Evolutionary conservation across 2,797 vertebrate species (phyloP), one percentile per base, ranked within the genome.

Genomic region (Smutsia temminckii): DNA sequence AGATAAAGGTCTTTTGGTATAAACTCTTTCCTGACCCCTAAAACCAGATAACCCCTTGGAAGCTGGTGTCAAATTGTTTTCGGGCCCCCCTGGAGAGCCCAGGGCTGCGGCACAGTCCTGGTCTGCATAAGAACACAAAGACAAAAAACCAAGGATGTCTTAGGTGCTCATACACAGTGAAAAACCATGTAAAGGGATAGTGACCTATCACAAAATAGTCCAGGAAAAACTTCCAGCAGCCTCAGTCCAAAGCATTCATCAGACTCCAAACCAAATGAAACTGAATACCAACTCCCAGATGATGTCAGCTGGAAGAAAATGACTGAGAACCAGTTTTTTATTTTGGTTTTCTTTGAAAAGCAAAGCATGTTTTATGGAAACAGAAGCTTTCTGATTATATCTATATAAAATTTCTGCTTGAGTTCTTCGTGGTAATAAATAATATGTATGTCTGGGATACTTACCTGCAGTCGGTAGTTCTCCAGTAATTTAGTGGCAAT

Each of bases 271-370:
- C 87, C 57, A 89, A 83, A 53, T 81, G 66, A 80, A 93, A 81
- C 69, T 23, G 42, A 81, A 89, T 83, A 81, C 27, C 20, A 81
- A 34, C 25, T 95, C 72, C 6, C 8, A 85, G 37, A 6, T 81
- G 72, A 72, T 34, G 17, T 61, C 57, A 78, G 37, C 29, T 81
- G 49, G 13, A 63, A 92, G 86, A 96, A 90, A 79, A 37, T 59
- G 77, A 49, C 25, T 42, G 14, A 89, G 23, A 90, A 51, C 9
- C 10, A 69, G 32, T 53, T 93, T 46, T 92, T 63, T 37, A 85
- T 91, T 95, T 85, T 13, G 69, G 27, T 42, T 96, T 95, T 75
- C 46, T 89, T 91, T 85, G 72, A 77, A 89, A 91, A 55, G 9
- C 37, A 91, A 72, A 91, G 40, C 20, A 51, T 88, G 42, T 75